phyloP scores from a whole-genome alignment of 2,888 invertebrate genomes.

The Hydroisotoma schaefferi region DNA sequence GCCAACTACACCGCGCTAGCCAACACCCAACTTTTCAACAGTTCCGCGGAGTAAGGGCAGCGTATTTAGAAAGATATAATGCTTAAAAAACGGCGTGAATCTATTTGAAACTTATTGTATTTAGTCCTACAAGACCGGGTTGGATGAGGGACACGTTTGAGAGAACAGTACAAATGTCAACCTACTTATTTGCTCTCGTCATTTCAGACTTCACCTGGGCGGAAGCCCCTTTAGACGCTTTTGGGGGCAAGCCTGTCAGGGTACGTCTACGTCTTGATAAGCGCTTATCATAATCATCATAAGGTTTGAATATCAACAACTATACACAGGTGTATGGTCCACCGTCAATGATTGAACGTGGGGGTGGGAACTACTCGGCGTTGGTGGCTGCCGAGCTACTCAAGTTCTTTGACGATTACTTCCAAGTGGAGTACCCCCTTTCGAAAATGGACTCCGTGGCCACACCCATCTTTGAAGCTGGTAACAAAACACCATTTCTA shows the following conservation, averaged over 20 bases:
- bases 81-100: neutral
- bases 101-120: no score
- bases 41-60: neutral
- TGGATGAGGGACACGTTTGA: constrained; percentile 30
- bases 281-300: neutral
- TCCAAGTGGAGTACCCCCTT: constrained; percentile 24
- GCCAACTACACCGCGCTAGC: constrained; percentile 21
- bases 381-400: constrained; percentile 22
- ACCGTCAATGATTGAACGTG: constrained; percentile 15
- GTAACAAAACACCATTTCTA: no score
- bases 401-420: constrained; percentile 25
- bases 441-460: constrained; percentile 37
- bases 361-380: constrained; percentile 29
- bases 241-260: constrained; percentile 12
- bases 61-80: constrained; percentile 6
- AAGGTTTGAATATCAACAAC: neutral
- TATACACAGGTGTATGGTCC: constrained; percentile 20
- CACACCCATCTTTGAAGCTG: constrained; percentile 21
- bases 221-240: neutral
- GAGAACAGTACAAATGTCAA: constrained; percentile 28
- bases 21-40: constrained; percentile 11
- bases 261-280: constrained; percentile 13
- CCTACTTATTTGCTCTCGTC: constrained; percentile 30
- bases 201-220: constrained; percentile 28
- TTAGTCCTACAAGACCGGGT: constrained; percentile 16